Percentiles rank a stretch among this genome's conserved stretches.
phyloP scores from a whole-genome alignment of 2,888 invertebrate genomes.

The Chelonus formosanus region DNA sequence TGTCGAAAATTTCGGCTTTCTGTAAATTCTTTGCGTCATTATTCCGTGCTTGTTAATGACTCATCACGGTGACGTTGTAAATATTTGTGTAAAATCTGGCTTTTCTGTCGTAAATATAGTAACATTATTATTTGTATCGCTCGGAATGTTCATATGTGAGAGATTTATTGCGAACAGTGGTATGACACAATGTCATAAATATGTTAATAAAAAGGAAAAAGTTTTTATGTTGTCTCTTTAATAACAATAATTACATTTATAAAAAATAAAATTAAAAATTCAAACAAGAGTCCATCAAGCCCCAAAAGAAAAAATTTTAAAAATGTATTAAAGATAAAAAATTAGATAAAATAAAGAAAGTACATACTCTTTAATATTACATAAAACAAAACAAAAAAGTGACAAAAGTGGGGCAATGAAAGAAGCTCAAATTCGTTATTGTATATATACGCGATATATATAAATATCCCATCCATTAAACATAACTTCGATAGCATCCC shows the following conservation, averaged over 20 bases:
- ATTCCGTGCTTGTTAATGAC: too few species aligned
- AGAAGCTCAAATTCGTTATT: constrained; percentile 63
- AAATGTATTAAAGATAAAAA: too few species aligned
- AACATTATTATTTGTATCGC: constrained; percentile 35
- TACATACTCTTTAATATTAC: constrained; percentile 19
- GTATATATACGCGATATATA: constrained; percentile 63
- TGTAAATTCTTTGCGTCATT: constrained; percentile 50
- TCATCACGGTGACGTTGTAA: constrained; percentile 43
- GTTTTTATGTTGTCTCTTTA: too few species aligned
- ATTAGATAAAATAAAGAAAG: too few species aligned
- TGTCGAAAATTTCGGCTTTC: constrained; percentile 6
- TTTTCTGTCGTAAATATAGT: constrained; percentile 39
- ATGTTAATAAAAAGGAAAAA: too few species aligned
- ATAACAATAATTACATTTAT: too few species aligned
- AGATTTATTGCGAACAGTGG: constrained; percentile 23
- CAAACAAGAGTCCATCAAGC: too few species aligned
- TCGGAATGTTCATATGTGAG: constrained; percentile 30
- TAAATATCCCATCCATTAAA: constrained; percentile 53
- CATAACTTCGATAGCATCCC: constrained; percentile 54
- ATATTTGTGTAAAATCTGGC: constrained; percentile 57
- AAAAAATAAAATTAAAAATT: too few species aligned
- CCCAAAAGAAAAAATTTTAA: too few species aligned
- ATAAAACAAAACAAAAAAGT: constrained; percentile 34
- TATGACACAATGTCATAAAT: not conserved
- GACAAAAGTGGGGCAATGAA: constrained; percentile 51